A percentile compares a stretch with the other conserved stretches of the same genome.
Conservation (phyloP, 2,113 vertebrate genomes). For the Aptenodytes forsteri region DNA sequence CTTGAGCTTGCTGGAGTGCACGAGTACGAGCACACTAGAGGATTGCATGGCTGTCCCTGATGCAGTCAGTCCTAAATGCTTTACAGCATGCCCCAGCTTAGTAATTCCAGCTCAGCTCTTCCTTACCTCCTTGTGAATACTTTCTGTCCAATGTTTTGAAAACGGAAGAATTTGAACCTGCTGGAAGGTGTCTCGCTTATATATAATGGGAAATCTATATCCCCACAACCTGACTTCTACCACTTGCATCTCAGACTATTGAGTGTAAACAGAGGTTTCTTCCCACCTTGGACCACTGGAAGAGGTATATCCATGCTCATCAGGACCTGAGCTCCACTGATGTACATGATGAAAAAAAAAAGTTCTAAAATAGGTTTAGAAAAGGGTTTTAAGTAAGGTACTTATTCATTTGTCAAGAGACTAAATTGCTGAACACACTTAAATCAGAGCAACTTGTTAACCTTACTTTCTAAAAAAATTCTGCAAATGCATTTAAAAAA, state of each 20-base stretch:
- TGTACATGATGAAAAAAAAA: neutral
- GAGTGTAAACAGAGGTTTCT: neutral
- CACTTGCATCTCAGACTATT: neutral
- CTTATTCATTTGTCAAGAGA: neutral
- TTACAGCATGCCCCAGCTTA: neutral
- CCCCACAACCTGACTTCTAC: neutral
- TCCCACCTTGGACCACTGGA: neutral
- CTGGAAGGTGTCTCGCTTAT: neutral
- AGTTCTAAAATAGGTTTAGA: neutral
- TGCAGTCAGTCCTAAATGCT: neutral
- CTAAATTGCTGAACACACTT: neutral
- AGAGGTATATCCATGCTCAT: neutral
- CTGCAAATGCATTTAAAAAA: neutral
- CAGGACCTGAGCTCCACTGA: neutral
- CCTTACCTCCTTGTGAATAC: neutral
- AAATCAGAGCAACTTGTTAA: neutral
- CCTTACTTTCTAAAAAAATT: neutral
- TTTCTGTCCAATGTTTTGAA: neutral
- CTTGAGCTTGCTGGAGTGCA: neutral
- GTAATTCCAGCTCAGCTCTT: neutral
- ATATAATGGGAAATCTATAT: neutral
- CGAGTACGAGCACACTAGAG: accelerated
- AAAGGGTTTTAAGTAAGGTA: neutral
- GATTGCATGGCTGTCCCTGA: neutral
- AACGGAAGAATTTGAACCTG: neutral